A percentile compares a stretch with the other conserved stretches of the same genome.
These are phyloP conservation scores for Diadema setosum DNA, from an alignment of 35 echinoderm and acorn worm genomes.

Conservation along the genomic window DNA sequence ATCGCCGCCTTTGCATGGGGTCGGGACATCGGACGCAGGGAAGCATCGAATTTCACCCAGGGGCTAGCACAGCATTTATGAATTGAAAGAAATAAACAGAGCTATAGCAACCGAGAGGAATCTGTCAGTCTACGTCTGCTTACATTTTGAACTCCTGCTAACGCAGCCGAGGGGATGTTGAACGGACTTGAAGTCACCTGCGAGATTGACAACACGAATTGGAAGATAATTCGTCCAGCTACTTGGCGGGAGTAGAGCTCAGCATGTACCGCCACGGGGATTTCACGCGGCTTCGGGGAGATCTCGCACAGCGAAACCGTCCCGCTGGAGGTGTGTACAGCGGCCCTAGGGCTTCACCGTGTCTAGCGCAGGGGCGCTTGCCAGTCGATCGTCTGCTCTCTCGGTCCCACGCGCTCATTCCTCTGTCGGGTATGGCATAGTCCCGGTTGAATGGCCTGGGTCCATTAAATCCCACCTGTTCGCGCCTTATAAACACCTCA, in stretches of 20 bases:
- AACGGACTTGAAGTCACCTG: no score
- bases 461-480: conserved; percentile 6
- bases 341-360: not conserved
- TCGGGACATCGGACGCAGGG: not conserved
- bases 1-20: not conserved
- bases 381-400: not conserved
- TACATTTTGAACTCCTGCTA: no score
- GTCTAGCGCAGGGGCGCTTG: not conserved
- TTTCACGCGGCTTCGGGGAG: not conserved
- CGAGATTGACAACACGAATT: not conserved
- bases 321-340: not conserved
- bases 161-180: no score
- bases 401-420: not conserved
- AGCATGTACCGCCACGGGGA: no score
- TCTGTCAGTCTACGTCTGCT: no score
- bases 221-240: not conserved
- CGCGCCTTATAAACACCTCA: not conserved
- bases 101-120: no score
- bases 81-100: no score
- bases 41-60: no score
- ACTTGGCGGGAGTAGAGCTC: not conserved
- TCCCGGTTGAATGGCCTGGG: not conserved
- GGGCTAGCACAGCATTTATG: no score
- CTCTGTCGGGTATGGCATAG: not conserved
- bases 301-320: not conserved